Percentiles rank a stretch among this genome's conserved stretches.
Evolutionary conservation across 1,140 invertebrate species (phyloP).

Genomic region (Leptinotarsa texana): DNA sequence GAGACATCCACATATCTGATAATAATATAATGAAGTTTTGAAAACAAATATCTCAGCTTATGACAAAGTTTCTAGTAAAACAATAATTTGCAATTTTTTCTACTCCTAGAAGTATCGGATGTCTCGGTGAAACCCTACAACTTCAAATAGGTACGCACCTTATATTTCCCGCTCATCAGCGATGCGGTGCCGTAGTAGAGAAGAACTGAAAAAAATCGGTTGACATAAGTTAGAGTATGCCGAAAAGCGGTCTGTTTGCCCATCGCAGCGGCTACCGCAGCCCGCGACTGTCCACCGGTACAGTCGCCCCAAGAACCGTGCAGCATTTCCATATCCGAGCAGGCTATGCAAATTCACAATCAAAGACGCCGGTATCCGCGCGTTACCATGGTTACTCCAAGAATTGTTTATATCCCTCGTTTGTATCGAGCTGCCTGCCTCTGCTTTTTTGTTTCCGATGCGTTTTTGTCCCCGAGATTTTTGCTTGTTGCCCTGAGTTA

Average conservation of each 20-base stretch:
- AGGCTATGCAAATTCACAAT: conserved; percentile 40
- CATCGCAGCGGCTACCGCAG: conserved; percentile 42
- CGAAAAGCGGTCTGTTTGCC: conserved; percentile 46
- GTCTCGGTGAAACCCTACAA: no score
- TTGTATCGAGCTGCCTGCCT: conserved; percentile 37
- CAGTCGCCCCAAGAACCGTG: conserved; percentile 44
- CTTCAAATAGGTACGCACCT: neutral
- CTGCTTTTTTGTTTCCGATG: conserved; percentile 33
- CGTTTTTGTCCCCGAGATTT: conserved; percentile 39
- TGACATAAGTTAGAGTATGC: conserved; percentile 52
- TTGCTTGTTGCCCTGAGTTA: conserved; percentile 47
- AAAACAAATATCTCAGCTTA: no score
- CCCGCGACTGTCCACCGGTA: conserved; percentile 33
- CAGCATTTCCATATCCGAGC: conserved; percentile 51
- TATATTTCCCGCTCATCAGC: conserved; percentile 33
- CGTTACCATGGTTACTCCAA: conserved; percentile 48
- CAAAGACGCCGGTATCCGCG: conserved; percentile 33
- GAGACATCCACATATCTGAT: no score
- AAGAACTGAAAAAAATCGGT: conserved; percentile 50
- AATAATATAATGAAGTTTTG: no score
- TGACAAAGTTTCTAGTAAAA: no score
- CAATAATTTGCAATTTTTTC: no score
- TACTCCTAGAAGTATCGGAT: no score
- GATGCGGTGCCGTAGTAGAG: conserved; percentile 34
- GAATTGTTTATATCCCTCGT: conserved; percentile 43